phyloP scores from a whole-genome alignment of 2,113 vertebrate genomes.

The Brienomyrus longianalis region DNA sequence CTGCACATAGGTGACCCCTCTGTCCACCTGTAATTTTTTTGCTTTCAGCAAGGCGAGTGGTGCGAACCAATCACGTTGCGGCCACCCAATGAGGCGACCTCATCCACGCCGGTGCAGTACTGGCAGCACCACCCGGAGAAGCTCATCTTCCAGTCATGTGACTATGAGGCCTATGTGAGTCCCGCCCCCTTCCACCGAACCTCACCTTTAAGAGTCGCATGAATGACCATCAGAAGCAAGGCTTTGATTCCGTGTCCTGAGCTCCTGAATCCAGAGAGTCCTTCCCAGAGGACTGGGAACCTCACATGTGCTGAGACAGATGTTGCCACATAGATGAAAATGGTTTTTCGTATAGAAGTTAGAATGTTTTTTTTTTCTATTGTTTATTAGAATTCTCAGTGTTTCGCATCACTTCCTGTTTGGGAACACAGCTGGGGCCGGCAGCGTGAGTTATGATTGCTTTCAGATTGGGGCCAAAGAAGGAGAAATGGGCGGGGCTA shows the following conservation, averaged over 20 bases:
- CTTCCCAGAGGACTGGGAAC: no score
- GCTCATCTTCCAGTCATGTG: slow-evolving; percentile 98
- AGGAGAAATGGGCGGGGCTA: neutral
- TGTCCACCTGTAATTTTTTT: slow-evolving; percentile 33
- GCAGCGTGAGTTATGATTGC: neutral
- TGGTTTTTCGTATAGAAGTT: neutral
- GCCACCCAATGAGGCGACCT: slow-evolving; percentile 93
- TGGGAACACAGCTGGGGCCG: neutral
- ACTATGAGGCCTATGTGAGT: slow-evolving; percentile 99
- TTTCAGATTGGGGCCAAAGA: neutral
- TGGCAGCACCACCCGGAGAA: slow-evolving; percentile 99
- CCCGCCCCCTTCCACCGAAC: neutral
- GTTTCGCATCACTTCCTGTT: neutral
- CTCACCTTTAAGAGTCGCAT: neutral
- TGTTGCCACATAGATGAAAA: neutral
- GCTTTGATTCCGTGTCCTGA: neutral
- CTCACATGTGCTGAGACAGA: neutral
- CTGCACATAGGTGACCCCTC: neutral
- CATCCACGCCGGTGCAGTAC: slow-evolving; percentile 94
- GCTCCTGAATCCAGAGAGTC: neutral
- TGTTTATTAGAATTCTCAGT: neutral
- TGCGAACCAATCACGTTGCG: slow-evolving; percentile 95
- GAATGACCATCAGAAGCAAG: neutral
- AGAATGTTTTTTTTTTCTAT: neutral
- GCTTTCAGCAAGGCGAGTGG: slow-evolving; percentile 95